phyloP scores from a whole-genome alignment of 2,888 invertebrate genomes.

The Herminia tarsipennalis region DNA sequence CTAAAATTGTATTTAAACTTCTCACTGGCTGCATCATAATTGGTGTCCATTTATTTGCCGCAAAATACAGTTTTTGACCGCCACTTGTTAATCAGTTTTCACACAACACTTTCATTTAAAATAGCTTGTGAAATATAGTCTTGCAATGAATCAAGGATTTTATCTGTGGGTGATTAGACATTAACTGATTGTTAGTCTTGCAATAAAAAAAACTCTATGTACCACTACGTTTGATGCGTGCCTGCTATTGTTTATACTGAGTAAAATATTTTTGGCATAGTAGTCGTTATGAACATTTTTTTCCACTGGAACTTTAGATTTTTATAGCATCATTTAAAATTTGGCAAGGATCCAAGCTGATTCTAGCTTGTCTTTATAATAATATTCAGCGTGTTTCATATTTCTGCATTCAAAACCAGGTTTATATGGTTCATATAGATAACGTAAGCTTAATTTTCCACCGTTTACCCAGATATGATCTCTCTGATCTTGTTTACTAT shows the following conservation, averaged over 20 bases:
- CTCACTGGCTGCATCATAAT: too few species aligned
- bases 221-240: slow-evolving; percentile 41
- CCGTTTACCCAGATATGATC: too few species aligned
- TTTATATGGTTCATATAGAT: not conserved
- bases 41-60: too few species aligned
- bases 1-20: too few species aligned
- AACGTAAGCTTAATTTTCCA: too few species aligned
- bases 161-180: slow-evolving; percentile 29
- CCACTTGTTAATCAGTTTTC: slow-evolving; percentile 17
- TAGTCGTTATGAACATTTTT: slow-evolving; percentile 61
- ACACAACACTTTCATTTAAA: slow-evolving; percentile 32
- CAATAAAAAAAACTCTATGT: slow-evolving; percentile 35
- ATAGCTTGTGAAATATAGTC: slow-evolving; percentile 21
- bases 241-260: slow-evolving; percentile 62
- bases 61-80: not conserved
- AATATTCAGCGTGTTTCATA: slow-evolving; percentile 67
- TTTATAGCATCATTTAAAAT: slow-evolving; percentile 76
- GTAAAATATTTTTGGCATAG: slow-evolving; percentile 69
- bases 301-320: slow-evolving; percentile 71
- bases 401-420: slow-evolving; percentile 21
- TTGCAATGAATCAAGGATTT: slow-evolving; percentile 37
- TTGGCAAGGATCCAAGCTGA: slow-evolving; percentile 72
- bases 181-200: slow-evolving; percentile 25
- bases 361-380: slow-evolving; percentile 59
- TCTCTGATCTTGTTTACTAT: too few species aligned